A percentile compares a stretch with the other conserved stretches of the same genome.
These are phyloP conservation scores for Bombyx mori DNA, from an alignment of 1,140 invertebrate genomes.

Conservation along the genomic window ASM3026992v2 NC_085133.1:6958501-6959000, in stretches of 20 bases:
- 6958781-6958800: constrained; percentile 62
- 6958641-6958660: constrained; percentile 62
- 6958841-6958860: constrained; percentile 37
- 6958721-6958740: constrained; percentile 72
- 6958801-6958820: constrained; percentile 44
- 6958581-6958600: background rate
- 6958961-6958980: constrained; percentile 1
- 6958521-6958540: constrained; percentile 5
- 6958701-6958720: constrained; percentile 63
- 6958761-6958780: constrained; percentile 44
- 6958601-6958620: constrained; percentile 4
- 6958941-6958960: background rate
- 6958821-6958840: constrained; percentile 47
- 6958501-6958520: background rate
- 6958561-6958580: constrained; percentile 4
- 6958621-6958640: constrained; percentile 52
- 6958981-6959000: constrained; percentile 41
- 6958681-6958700: constrained; percentile 70
- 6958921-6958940: background rate
- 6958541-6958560: constrained; percentile 5
- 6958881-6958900: background rate
- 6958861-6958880: background rate
- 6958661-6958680: constrained; percentile 50
- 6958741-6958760: constrained; percentile 58
- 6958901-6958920: background rate